phyloP scores from a whole-genome alignment of 1,140 invertebrate genomes.

The Ruditapes philippinarum region DNA sequence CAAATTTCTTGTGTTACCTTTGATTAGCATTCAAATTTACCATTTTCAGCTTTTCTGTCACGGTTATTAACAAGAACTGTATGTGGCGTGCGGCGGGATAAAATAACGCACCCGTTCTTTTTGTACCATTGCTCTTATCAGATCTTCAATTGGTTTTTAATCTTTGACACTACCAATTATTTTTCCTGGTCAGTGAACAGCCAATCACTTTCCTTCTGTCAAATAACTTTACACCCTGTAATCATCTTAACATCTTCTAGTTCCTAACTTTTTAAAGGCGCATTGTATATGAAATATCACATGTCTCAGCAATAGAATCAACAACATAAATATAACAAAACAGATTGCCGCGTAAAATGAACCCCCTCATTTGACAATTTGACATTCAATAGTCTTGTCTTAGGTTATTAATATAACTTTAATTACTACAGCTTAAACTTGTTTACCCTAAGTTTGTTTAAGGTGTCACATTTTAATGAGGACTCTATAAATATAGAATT shows the following conservation, averaged over 20 bases:
- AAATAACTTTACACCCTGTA: slow-evolving; percentile 37
- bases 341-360: neutral
- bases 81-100: slow-evolving; percentile 19
- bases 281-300: neutral
- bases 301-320: neutral
- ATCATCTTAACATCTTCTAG: slow-evolving; percentile 5
- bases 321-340: neutral
- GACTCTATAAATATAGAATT: slow-evolving; percentile 13
- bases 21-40: slow-evolving; percentile 4
- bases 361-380: neutral
- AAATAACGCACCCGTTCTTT: neutral
- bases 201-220: slow-evolving; percentile 46
- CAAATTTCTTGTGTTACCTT: slow-evolving; percentile 5
- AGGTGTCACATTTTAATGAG: slow-evolving; percentile 7
- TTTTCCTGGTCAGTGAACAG: slow-evolving; percentile 50
- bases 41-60: slow-evolving; percentile 31
- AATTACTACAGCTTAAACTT: neutral
- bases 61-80: slow-evolving; percentile 9
- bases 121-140: slow-evolving; percentile 48
- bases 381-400: slow-evolving; percentile 32
- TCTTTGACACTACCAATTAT: slow-evolving; percentile 65
- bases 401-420: neutral
- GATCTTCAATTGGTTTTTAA: slow-evolving; percentile 43
- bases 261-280: neutral
- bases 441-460: neutral